These are phyloP conservation scores for Heliocidaris tuberculata DNA, from an alignment of 35 echinoderm and acorn worm species.

Conservation along the genomic window DNA sequence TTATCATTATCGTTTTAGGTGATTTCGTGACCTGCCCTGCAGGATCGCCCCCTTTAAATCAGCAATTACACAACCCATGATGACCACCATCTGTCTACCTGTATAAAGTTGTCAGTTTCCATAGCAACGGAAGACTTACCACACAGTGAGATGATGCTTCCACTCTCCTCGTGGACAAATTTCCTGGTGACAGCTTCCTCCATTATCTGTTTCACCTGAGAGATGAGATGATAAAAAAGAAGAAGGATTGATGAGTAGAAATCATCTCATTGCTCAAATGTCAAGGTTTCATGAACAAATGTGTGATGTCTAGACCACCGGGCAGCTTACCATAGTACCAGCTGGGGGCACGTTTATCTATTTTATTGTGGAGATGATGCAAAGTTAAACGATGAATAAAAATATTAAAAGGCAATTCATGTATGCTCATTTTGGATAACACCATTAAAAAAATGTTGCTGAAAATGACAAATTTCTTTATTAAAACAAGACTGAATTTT, in stretches of 20 bases:
- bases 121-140: slow-evolving; percentile 60
- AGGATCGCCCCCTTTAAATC: no score
- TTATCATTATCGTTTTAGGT: no score
- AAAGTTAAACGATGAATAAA: no score
- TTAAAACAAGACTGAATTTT: no score
- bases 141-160: slow-evolving; percentile 96
- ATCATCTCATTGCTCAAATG: not conserved
- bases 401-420: no score
- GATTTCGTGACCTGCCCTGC: no score
- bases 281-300: not conserved
- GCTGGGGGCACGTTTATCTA: not conserved
- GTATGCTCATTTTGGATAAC: no score
- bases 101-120: not conserved
- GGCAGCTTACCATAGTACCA: not conserved
- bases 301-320: not conserved
- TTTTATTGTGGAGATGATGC: no score
- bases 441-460: no score
- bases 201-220: slow-evolving; percentile 97
- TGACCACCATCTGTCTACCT: not conserved
- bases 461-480: no score
- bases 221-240: not conserved
- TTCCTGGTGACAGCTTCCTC: slow-evolving; percentile 97
- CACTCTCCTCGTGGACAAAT: slow-evolving; percentile 98
- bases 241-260: not conserved
- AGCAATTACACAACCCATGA: not conserved